Base-by-base conservation (phyloP, 2,113 vertebrate genomes). In the Aptenodytes patagonicus region DNA sequence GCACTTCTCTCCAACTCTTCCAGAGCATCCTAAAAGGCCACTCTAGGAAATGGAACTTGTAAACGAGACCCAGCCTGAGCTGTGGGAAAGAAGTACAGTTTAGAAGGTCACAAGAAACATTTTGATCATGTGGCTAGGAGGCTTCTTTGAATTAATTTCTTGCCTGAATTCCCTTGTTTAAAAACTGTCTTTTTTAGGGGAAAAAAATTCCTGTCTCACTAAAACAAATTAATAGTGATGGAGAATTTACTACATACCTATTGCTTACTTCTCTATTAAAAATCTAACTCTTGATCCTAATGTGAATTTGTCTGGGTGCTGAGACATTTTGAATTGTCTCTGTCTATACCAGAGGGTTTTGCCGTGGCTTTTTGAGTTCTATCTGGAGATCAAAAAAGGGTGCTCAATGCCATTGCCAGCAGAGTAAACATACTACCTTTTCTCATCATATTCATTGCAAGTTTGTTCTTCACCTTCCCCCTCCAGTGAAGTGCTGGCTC, bases 361-460 rank as follows among this genome's bases (percentile, higher is more conserved):
- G 52, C 40, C 60, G 40, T 66, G 66, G 36, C 69, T 82, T 90
- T 90, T 66, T 84, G 77, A 92, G 38, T 66, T 91, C 51, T 83
- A 80, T 21, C 68, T 86, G 75, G 54, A 92, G 65, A 82, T 93
- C 89, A 89, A 47, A 87, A 96, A 89, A 82, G 73, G n/a, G n/a
- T 87, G 44, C 83, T 91, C 69, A 89, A 40, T 76, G 58, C 73
- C 17, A 3, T 34, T 93, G 73, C 70, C 78, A 83, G 87, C 24
- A 58, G 51, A 89, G 66, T 72, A 91, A 90, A 96, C 51, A 29
- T 85, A 85, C 81, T 93, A 47, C 87, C 84, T 93, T 81, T 93
- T 96, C 86, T 95, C 71, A 86, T 96, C 78, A 78, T 95, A 96
- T 95, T 97, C 89, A 90, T 70, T 90, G 87, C 90, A 90, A 93